These are phyloP conservation scores for Drosophila kepulauana DNA, from an alignment of 1,140 invertebrate species.

Conservation along the genomic window DNA sequence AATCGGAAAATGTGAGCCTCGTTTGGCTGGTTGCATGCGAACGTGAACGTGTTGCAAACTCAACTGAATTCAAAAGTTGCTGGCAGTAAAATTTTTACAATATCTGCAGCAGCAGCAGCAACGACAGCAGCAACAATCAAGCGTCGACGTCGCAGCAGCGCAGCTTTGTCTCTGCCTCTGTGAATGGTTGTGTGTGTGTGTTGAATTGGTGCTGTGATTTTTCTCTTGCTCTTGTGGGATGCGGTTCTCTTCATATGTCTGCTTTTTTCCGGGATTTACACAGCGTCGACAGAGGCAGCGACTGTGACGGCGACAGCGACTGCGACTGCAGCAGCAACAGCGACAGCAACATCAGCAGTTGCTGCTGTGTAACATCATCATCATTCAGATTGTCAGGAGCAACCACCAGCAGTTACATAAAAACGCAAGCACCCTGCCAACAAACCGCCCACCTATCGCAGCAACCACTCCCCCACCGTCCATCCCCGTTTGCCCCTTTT, in stretches of 20 bases:
- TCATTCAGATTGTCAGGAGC: slow-evolving; percentile 61
- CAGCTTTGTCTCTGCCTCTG: slow-evolving; percentile 41
- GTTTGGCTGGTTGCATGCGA: slow-evolving; percentile 53
- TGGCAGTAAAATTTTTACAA: slow-evolving; percentile 78
- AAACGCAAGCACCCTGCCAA: slow-evolving; percentile 63
- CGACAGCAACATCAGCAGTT: slow-evolving; percentile 22
- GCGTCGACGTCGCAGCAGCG: slow-evolving; percentile 43
- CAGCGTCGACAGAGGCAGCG: slow-evolving; percentile 29
- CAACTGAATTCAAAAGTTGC: slow-evolving; percentile 75
- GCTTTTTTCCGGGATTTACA: slow-evolving; percentile 53
- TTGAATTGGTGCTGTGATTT: slow-evolving; percentile 67
- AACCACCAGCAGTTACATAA: slow-evolving; percentile 80
- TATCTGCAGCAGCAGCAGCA: slow-evolving; percentile 50
- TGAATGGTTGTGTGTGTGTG: slow-evolving; percentile 38
- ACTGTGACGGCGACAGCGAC: slow-evolving; percentile 8
- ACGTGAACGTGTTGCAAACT: slow-evolving; percentile 74
- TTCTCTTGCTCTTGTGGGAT: slow-evolving; percentile 56
- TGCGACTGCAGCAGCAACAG: slow-evolving; percentile 2
- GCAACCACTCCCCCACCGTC: slow-evolving; percentile 21
- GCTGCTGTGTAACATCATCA: slow-evolving; percentile 62
- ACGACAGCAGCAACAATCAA: slow-evolving; percentile 23
- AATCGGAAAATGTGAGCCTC: slow-evolving; percentile 19
- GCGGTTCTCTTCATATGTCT: slow-evolving; percentile 40
- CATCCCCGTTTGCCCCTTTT: neutral
- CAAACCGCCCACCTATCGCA: slow-evolving; percentile 66